Evolutionary conservation across 2,888 invertebrate genomes (phyloP), one percentile per base, ranked within the genome.

Genomic region (Agapetus fuscipes): DNA sequence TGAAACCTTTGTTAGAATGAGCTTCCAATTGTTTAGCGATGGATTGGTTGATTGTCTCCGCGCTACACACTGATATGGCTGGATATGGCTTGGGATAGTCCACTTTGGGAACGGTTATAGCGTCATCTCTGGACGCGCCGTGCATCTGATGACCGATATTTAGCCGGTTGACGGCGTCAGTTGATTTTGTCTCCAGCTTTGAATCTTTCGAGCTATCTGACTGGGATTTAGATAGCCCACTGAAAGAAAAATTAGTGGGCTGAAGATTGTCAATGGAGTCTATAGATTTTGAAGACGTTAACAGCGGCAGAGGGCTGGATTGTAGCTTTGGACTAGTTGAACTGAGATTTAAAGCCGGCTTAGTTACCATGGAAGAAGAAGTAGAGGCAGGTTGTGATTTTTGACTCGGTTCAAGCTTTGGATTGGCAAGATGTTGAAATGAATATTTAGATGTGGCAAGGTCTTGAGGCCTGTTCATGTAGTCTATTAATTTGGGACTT

Each of bases 271-370:
- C 66, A 2, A 28, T 28, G 14, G 37, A 29, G 13, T 47, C 47
- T 3, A 39, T 30, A 11, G 39, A 34, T 34, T 47, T 47, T 10
- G 43, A 30, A 15, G 36, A 33, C 5, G 42, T 30, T 9, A 44
- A 26, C 4, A 47, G 20, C 3, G 47, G 39, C 9, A 44, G 17
- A 3, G 47, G 44, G 29, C 34, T 39, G 6, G 39, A 20, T 36
- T 43, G 43, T 26, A 37, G 26, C 53, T 69, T 70, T 1, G 70
- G 70, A 48, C 68, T 69, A 48, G 63, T 51, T 1, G 62, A 60
- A 3, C 66, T 66, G 56, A 68, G 60, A 46, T 66, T 67, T 26
- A 69, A 50, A 16, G 64, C 51, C 1, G 70, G 69, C 47, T 70
- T 70, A 2, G 67, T 67, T n/a, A n/a, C n/a, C n/a, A n/a, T n/a